Evolutionary conservation across 2,888 invertebrate genomes (phyloP).

Genomic region (Patella pellucida): DNA sequence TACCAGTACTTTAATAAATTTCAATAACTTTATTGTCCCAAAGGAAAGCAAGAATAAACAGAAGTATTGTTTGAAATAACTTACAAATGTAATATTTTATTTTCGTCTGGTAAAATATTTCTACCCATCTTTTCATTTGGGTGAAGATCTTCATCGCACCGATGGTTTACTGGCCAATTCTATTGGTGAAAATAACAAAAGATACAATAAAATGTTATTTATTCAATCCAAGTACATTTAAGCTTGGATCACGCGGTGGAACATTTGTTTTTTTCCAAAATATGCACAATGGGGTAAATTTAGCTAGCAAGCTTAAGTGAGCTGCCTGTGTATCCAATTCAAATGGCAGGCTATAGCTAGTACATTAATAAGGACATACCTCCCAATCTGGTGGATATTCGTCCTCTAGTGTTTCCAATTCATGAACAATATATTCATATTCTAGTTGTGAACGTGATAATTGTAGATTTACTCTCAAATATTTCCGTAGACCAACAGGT

Average conservation of each 20-base stretch:
- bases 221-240: no score
- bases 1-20: no score
- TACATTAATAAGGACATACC: slow-evolving; percentile 19
- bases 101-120: slow-evolving; percentile 51
- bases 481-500: slow-evolving; percentile 70
- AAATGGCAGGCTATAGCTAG: no score
- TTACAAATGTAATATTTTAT: slow-evolving; percentile 66
- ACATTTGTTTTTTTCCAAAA: no score
- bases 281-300: no score
- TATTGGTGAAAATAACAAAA: slow-evolving; percentile 25
- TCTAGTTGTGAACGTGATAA: slow-evolving; percentile 66
- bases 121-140: slow-evolving; percentile 65
- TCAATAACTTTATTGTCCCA: no score
- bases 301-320: no score
- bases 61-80: slow-evolving; percentile 35
- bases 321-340: no score
- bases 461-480: slow-evolving; percentile 61
- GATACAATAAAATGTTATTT: no score
- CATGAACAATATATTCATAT: slow-evolving; percentile 68
- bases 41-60: no score
- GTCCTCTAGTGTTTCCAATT: slow-evolving; percentile 58
- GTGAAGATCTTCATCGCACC: slow-evolving; percentile 45
- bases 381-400: slow-evolving; percentile 52
- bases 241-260: no score
- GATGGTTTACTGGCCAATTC: slow-evolving; percentile 46